Evolutionary conservation across 2,113 vertebrate species (phyloP), one percentile per base, ranked within the genome.

Genomic region (Chelonoidis abingdonii): DNA sequence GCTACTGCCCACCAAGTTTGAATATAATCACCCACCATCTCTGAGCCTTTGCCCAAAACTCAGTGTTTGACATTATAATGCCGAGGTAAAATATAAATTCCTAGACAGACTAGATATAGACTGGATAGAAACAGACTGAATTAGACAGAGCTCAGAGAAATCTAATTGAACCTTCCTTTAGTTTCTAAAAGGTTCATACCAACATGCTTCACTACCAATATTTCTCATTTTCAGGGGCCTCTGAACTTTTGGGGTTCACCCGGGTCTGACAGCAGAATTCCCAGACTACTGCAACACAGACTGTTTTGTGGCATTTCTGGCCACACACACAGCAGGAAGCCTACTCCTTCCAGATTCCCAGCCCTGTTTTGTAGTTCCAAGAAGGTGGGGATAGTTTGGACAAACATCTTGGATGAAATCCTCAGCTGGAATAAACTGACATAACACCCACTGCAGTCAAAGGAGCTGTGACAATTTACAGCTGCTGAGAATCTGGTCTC

Each of bases 261-360:
- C 83, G 69, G 53, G n/a, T 19, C 44, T 27, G 49, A 88, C 4
- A 97, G 50, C 2, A 6, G 38, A 47, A 0, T 83, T 92, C 92
- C 88, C 89, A 83, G 89, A 59, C n/a, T 24, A 49, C 47, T 81
- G 9, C 88, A 89, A 96, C 88, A 95, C 50, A 95, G 62, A 52
- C 59, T n/a, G 13, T 75, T 92, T 88, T 97, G 89, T 92, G 94
- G 85, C 88, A 90, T 82, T 81, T 88, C 69, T 88, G 92, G 44
- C 95, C 83, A 97, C 89, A 91, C 49, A 94, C 85, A 38, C 72
- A 89, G 90, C 4, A 87, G 91, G 86, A 94, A 94, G 80, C 25
- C 62, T n/a, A n/a, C 14, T 97, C 86, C 80, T 50, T 87, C 0
- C 0, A 69, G 83, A 96, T 69, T 92, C 91, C 88, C 92, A 90